Conservation (phyloP, 2,113 vertebrate species). For the Xyrauchen texanus region DNA sequence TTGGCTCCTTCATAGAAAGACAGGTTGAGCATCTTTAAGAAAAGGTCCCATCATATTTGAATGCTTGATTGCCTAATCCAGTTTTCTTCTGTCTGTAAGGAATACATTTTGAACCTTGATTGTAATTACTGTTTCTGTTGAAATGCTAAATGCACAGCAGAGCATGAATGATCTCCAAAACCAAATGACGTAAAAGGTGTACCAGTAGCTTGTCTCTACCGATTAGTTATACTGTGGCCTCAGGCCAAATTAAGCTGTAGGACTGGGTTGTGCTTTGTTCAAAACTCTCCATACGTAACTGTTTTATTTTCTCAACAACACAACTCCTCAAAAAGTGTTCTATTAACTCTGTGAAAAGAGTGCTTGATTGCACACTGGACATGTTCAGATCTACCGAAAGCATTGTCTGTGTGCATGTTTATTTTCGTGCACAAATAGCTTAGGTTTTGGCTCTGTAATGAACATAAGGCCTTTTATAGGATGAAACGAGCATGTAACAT, state of each 20-base stretch:
- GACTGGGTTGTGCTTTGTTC: conserved; percentile 21
- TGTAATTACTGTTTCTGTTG: conserved; percentile 6
- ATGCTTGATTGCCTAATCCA: conserved; percentile 5
- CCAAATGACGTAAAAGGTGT: conserved; percentile 27
- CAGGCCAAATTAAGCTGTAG: conserved; percentile 9
- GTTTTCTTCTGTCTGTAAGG: no score
- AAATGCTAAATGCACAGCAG: conserved; percentile 28
- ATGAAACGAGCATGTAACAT: background rate
- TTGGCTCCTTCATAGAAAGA: conserved; percentile 13
- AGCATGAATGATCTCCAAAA: conserved; percentile 16
- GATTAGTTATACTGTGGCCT: conserved; percentile 9
- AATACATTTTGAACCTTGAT: background rate
- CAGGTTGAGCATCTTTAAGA: background rate
- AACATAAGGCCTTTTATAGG: background rate
- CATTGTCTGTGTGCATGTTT: background rate
- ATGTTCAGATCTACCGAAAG: background rate
- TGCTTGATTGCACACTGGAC: conserved; percentile 1
- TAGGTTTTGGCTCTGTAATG: background rate
- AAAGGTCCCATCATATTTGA: background rate
- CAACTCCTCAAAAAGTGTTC: background rate
- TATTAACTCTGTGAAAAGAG: conserved; percentile 7
- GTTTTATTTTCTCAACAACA: no score
- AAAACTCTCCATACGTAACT: conserved; percentile 16
- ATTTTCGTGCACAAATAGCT: background rate
- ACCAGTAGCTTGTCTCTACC: conserved; percentile 4